A percentile compares a stretch with the other conserved stretches of the same genome.
Conservation (phyloP, 2,113 vertebrate species). For the Rutilus rutilus region DNA sequence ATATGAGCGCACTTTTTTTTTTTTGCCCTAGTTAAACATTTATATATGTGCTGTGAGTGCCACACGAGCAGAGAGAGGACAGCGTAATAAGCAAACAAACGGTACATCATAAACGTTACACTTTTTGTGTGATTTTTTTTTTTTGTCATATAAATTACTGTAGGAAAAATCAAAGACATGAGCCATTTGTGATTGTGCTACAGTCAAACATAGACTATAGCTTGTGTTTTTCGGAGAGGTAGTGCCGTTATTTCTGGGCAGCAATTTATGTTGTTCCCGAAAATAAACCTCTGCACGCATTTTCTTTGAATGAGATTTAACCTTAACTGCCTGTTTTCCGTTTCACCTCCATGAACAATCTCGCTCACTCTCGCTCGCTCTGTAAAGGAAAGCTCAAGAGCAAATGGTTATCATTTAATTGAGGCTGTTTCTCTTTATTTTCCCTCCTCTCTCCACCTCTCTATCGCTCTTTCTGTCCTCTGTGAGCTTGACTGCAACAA, state of each 20-base stretch:
- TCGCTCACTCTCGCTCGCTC: neutral
- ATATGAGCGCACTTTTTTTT: neutral
- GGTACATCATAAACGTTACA: neutral
- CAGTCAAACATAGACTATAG: neutral
- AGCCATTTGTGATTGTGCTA: neutral
- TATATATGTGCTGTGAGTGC: neutral
- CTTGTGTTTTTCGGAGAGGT: neutral
- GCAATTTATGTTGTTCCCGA: constrained; percentile 23
- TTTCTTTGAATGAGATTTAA: constrained; percentile 37
- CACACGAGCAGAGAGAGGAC: neutral
- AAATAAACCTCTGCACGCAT: constrained; percentile 34
- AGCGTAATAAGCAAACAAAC: neutral
- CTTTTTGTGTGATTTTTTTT: neutral
- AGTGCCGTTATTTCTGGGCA: neutral
- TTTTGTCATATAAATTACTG: neutral
- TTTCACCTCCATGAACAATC: neutral
- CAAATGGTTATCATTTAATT: constrained; percentile 58
- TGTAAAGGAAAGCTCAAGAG: constrained; percentile 33
- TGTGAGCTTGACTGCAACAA: constrained; percentile 45
- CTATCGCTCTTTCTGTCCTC: constrained; percentile 21
- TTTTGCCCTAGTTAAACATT: constrained; percentile 45
- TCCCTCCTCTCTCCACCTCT: constrained; percentile 35
- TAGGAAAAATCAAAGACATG: neutral
- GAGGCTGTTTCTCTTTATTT: constrained; percentile 46
- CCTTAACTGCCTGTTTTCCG: constrained; percentile 19